Percentiles rank a stretch among this genome's conserved stretches.
Conservation (phyloP, 1,140 invertebrate species). For the Aradophagus sp. region DNA sequence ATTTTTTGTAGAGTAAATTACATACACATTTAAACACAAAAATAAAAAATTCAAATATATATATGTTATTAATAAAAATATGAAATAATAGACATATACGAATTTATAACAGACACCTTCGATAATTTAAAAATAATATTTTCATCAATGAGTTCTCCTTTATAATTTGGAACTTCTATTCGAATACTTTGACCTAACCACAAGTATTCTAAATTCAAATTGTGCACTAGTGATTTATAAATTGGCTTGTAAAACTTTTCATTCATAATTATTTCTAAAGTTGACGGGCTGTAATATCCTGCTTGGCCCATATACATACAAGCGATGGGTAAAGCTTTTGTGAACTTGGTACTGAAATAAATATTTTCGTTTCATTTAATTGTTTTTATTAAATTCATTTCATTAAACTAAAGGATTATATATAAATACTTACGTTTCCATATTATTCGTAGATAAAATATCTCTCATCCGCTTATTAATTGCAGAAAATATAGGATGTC, state of each 20-base stretch:
- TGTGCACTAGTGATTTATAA: conserved; percentile 50
- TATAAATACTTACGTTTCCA: no score
- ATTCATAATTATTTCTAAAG: conserved; percentile 22
- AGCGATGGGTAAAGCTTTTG: conserved; percentile 5
- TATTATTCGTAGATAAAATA: conserved; percentile 2
- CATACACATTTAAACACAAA: no score
- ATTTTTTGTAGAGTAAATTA: no score
- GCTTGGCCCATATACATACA: conserved; percentile 24
- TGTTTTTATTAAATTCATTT: no score
- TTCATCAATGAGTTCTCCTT: conserved; percentile 72
- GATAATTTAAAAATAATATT: conserved; percentile 65
- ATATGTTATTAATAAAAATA: neutral
- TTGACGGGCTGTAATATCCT: conserved; percentile 19
- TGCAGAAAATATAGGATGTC: conserved; percentile 67
- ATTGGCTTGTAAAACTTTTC: conserved; percentile 4
- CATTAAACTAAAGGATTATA: no score
- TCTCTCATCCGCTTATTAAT: conserved; percentile 73
- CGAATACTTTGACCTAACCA: conserved; percentile 75
- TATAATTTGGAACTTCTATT: conserved; percentile 78
- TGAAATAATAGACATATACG: neutral
- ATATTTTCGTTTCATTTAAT: no score
- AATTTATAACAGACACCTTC: conserved; percentile 63
- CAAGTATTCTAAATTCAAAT: conserved; percentile 73
- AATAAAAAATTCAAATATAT: no score
- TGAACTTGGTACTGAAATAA: conserved; percentile 1